Conservation (phyloP, 2,113 vertebrate species). For the Oncorhynchus clarkii region DNA sequence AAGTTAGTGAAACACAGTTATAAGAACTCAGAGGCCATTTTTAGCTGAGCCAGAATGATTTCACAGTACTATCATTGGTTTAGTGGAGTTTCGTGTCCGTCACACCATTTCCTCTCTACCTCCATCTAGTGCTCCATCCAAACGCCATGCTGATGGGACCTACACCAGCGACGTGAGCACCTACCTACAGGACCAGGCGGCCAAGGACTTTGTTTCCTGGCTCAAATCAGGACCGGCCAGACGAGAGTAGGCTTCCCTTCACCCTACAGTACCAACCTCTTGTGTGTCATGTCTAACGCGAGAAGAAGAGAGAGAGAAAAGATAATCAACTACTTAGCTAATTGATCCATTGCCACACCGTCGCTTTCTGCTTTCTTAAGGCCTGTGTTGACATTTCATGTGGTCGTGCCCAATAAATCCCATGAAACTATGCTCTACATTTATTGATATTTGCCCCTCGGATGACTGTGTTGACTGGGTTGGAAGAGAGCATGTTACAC, state of each 20-base stretch:
- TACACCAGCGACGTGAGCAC: slow-evolving; percentile 93
- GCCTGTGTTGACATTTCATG: slow-evolving; percentile 40
- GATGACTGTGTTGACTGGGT: slow-evolving; percentile 7
- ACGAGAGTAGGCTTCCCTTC: slow-evolving; percentile 85
- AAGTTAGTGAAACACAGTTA: not conserved
- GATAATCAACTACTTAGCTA: slow-evolving; percentile 39
- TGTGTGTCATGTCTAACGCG: slow-evolving; percentile 29
- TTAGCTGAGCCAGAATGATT: not conserved
- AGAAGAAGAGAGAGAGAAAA: slow-evolving; percentile 32
- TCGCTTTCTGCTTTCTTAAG: slow-evolving; percentile 20
- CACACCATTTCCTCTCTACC: not conserved
- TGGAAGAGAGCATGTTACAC: not conserved
- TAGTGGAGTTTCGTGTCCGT: not conserved
- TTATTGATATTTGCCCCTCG: slow-evolving; percentile 45
- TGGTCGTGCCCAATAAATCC: slow-evolving; percentile 73
- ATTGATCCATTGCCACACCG: slow-evolving; percentile 15
- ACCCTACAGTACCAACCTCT: slow-evolving; percentile 26
- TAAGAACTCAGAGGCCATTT: not conserved
- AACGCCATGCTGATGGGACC: slow-evolving; percentile 90
- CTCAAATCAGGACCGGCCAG: slow-evolving; percentile 87
- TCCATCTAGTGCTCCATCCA: slow-evolving; percentile 72
- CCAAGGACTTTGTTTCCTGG: slow-evolving; percentile 92
- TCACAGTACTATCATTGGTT: not conserved
- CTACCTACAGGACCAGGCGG: slow-evolving; percentile 88
- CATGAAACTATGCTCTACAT: slow-evolving; percentile 61